Base-by-base conservation (phyloP, 64 coral and sea anemone genomes). In the Dendronephthya gigantea region DNA sequence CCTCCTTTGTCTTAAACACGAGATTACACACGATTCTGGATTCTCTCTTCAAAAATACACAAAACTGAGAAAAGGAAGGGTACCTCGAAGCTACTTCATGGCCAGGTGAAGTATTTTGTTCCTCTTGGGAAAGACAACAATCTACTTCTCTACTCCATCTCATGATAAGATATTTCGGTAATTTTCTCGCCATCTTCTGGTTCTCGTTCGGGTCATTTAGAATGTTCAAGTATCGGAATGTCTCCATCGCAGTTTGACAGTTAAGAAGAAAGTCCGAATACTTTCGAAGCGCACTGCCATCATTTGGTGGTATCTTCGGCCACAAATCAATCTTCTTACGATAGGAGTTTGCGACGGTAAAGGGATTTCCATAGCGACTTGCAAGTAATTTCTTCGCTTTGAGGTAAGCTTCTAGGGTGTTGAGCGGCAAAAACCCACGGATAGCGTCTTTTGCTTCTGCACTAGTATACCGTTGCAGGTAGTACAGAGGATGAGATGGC, bases 181-280 rank as follows among this genome's bases (percentile, higher is more conserved):
- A 66, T 49, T 93, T 93, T 7, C 33, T 34, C 9, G 88, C 1
- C 31, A 93, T 93, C 62, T 82, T 90, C 70, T 93, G 88, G 13
- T 93, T 93, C n/a, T 90, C 92, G 0, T 93, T 82, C 1, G 85
- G 92, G 59, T 93, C 88, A 11, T 93, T 89, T 4, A 93, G 32
- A 0, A 81, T 83, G 17, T 82, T 83, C 1, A 93, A 13, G 11
- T 87, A 93, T 14, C 65, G 22, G 11, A 90, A 87, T 31, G 13
- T n/a, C 22, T 56, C 23, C 51, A 56, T 56, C 13, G 51, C 51
- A 19, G 51, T 56, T 15, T 56, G 13, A 17, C 51, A 56, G 51
- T 56, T 7, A 6, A 19, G 2, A 14, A 56, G 51, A 17, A 56
- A 56, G 22, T 56, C 51, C 3, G 51, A 56, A n/a, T 8, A 56